Evolutionary conservation across 2,113 vertebrate species (phyloP).

Genomic region (Rhombomys opimus): DNA sequence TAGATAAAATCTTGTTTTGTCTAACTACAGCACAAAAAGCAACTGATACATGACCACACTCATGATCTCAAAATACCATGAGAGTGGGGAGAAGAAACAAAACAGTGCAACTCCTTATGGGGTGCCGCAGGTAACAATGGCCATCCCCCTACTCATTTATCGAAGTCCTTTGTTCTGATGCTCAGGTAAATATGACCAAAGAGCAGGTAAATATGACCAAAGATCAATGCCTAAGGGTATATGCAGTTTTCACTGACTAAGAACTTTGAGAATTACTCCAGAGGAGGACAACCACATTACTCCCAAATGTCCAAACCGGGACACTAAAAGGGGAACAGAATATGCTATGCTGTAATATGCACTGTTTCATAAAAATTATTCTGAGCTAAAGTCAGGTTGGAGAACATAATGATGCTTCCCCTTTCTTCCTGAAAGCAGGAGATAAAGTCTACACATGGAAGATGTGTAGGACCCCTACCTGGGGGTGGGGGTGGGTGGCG

Average conservation of each 20-base stretch:
- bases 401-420: not conserved
- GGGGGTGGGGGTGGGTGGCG: not conserved
- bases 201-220: not conserved
- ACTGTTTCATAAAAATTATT: not conserved
- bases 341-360: not conserved
- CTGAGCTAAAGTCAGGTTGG: not conserved
- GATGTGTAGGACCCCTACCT: not conserved
- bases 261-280: not conserved
- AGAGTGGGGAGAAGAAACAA: not conserved
- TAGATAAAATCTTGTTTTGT: not conserved
- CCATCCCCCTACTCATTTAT: not conserved
- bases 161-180: not conserved
- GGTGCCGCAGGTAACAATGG: not conserved
- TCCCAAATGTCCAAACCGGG: not conserved
- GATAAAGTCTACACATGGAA: not conserved
- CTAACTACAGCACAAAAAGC: not conserved
- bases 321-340: not conserved
- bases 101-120: not conserved
- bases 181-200: not conserved
- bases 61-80: not conserved
- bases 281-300: not conserved
- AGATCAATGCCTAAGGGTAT: not conserved
- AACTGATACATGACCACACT: not conserved
- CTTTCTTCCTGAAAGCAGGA: not conserved
- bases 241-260: not conserved